Evolutionary conservation across 2,797 vertebrate genomes (phyloP), one percentile per base, ranked within the genome.

Genomic region (Sebastolobus alascanus): DNA sequence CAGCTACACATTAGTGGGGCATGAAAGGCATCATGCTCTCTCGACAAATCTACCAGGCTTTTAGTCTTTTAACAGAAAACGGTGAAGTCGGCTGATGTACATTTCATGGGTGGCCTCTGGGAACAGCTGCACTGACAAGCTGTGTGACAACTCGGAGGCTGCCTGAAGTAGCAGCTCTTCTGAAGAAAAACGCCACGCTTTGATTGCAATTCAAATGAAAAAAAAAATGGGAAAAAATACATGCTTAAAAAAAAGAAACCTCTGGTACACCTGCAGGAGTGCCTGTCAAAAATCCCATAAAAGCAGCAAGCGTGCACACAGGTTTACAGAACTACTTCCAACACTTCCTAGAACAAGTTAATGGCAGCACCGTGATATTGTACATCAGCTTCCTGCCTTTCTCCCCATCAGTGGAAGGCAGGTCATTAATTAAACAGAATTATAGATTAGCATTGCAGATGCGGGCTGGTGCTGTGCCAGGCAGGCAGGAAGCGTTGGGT

Each of bases 391-490:
- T 54, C 75, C 73, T 70, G 80, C 68, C 18, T 64, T 60, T 33
- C 68, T 43, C 56, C 6, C 35, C 31, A 68, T 75, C 71, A 65
- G 68, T 66, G 75, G 68, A 59, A 78, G 67, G 73, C 75, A 70
- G 63, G 87, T 87, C 91, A 90, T 93, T 93, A 92, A 93, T 94
- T 93, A 94, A 93, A 94, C 91, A 93, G 91, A 94, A 93, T 93
- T 90, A 93, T 90, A 93, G 91, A 94, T 94, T 81, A 94, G 89
- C 78, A 85, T 82, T 93, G 92, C 92, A 93, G 91, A 91, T 93
- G 88, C 90, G 87, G 87, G 85, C 71, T 90, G 92, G 78, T 89
- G 90, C 85, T 46, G 73, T 72, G 90, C 90, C 92, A 93, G 82
- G 75, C 82, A 71, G 68, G 80, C 82, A 90, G 90, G 88, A 73